Evolutionary conservation across 2,888 invertebrate species (phyloP), one percentile per base, ranked within the genome.

Genomic region (Acanthococcus lagerstroemiae): DNA sequence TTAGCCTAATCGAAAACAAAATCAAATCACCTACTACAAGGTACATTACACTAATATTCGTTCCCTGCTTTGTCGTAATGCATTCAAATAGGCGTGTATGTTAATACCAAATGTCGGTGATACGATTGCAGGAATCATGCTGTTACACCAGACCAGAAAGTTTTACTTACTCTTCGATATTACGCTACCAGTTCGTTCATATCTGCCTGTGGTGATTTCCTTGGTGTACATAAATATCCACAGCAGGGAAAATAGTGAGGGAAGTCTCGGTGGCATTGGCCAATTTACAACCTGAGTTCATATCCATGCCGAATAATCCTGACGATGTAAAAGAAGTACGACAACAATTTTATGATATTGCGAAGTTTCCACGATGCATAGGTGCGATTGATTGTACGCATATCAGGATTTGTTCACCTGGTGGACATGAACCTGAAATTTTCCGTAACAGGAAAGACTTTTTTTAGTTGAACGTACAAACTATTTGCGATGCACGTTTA

Each of bases 301-400:
- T 67, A 4, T n/a, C 37, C 25, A 27, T 67, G 21, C 67, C 67
- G 2, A 17, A 26, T 19, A n/a, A 27, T 19, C 45, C 6, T 15
- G 15, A 44, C 7, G 67, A 67, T 4, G 22, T 65, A 27, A 55
- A 65, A 9, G 7, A 65, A 22, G 17, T 65, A 3, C 30, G 55
- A 55, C 57, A 60, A 27, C 26, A 50, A n/a, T 72, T 72, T 67
- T 71, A 65, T 60, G 44, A 68, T 30, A 70, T 71, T 24, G 69
- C 70, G 17, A 55, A 69, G 27, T 71, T 73, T 67, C 72, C 71
- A 12, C 56, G 69, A 55, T 69, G 72, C n/a, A 56, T 73, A 9
- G 71, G 71, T 17, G 70, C 68, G 15, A 65, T 72, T 7, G 73
- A 73, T 68, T 71, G 72, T 44, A 73, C 72, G 2, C 72, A 72